Evolutionary conservation across 1,140 invertebrate genomes (phyloP), one percentile per base, ranked within the genome.

Genomic region (Papilio dardanus): DNA sequence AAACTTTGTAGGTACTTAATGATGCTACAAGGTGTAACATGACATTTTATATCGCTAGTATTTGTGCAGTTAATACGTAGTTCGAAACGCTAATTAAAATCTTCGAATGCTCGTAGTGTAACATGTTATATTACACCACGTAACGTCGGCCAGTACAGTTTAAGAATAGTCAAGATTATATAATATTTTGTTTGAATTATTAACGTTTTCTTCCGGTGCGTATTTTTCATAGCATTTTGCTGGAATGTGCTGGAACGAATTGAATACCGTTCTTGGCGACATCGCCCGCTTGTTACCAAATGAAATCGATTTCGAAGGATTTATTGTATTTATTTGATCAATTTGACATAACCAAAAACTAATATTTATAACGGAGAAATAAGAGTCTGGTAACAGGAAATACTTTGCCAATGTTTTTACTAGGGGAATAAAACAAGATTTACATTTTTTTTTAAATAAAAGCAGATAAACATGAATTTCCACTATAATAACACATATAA

Each of bases 161-260:
- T n/a, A n/a, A 10, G 21, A 54, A 21, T 19, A 21, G 21, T 24
- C 50, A 54, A 6, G 50, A 24, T n/a, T n/a, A n/a, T n/a, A 46
- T 46, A n/a, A n/a, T 46, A 10, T 19, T 54, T 54, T 54, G 19
- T 24, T 21, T 54, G 19, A 54, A 24, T 54, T 54, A 54, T 24
- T 24, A 54, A 24, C 19, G 42, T 46, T 46, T 46, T 50, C 24
- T 54, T 54, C 50, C 50, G 50, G 50, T 54, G 19, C 10, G 21
- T 24, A 54, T 54, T 54, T 24, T 54, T 21, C 21, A 2, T 54
- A 3, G 19, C 10, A 24, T 24, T 12, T 54, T 28, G 21, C 12
- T 54, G 16, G 50, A 54, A 24, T 24, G 50, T 54, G 50, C n/a
- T n/a, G n/a, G n/a, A 54, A 24, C 50, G 50, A 54, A 54, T 19